phyloP scores from a whole-genome alignment of 2,113 vertebrate genomes.

The Prietella phreatophila region DNA sequence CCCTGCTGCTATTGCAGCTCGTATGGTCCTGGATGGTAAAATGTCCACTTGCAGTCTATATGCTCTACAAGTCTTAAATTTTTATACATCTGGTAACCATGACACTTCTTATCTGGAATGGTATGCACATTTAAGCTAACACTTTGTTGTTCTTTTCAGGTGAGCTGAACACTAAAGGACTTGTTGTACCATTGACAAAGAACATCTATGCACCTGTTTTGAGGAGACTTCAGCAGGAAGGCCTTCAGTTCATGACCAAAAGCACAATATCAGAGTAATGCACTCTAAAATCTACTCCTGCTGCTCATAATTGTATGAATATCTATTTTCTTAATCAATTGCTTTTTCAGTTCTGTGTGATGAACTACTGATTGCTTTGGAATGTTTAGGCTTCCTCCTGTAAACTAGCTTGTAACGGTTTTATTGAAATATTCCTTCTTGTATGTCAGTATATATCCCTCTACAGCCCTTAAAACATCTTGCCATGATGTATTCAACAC shows the following conservation, averaged over 20 bases:
- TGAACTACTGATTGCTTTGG: neutral
- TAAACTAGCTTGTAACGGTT: neutral
- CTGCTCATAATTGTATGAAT: neutral
- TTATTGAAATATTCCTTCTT: neutral
- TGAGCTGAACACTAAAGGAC: conserved; percentile 85
- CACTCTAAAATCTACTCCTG: neutral
- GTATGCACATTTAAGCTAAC: neutral
- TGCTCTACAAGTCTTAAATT: neutral
- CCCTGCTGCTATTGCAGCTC: conserved; percentile 87
- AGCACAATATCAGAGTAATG: conserved; percentile 71
- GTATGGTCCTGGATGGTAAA: conserved; percentile 91
- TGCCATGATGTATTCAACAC: too few relatives aligned
- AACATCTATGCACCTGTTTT: conserved; percentile 84
- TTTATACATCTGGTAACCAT: neutral
- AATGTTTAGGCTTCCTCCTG: neutral
- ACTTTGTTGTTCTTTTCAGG: conserved; percentile 67
- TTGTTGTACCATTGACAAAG: conserved; percentile 85
- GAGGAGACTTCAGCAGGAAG: conserved; percentile 82
- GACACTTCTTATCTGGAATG: neutral
- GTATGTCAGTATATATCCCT: neutral
- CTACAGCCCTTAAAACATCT: neutral
- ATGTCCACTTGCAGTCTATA: conserved; percentile 52
- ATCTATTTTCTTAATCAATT: conserved; percentile 4
- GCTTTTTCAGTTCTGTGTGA: neutral
- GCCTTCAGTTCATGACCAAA: conserved; percentile 76